A percentile compares a stretch with the other conserved stretches of the same genome.
These are phyloP conservation scores for Acomys russatus DNA, from an alignment of 2,797 vertebrate genomes.

Conservation along the genomic window DNA sequence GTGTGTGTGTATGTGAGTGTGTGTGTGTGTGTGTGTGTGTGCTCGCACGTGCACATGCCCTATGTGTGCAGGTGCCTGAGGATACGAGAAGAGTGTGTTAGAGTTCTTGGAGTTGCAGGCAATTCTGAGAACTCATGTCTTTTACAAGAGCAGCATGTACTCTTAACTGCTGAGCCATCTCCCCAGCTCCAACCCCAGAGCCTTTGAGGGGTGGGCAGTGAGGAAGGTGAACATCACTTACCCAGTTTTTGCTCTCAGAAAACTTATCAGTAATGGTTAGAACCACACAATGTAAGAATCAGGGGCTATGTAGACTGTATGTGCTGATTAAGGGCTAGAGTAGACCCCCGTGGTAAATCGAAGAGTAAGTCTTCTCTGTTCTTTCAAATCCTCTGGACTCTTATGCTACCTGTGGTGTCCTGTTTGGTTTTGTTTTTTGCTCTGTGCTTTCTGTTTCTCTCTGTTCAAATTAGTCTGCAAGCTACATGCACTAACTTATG, in stretches of 20 bases:
- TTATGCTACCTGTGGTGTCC: neutral
- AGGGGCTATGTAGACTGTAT: neutral
- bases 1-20: neutral
- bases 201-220: neutral
- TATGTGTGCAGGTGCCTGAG: neutral
- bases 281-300: constrained; percentile 11
- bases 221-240: neutral
- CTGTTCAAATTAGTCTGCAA: neutral
- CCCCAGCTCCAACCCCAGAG: neutral
- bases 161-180: neutral
- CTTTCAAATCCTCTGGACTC: neutral
- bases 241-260: neutral
- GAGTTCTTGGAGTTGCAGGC: neutral
- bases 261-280: neutral
- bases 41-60: too few relatives aligned
- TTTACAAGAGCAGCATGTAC: neutral
- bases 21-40: neutral
- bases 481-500: neutral
- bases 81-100: neutral
- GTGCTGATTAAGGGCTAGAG: neutral
- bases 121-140: neutral
- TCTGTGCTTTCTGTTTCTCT: neutral
- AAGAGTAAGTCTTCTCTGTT: neutral
- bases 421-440: neutral
- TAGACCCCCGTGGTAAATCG: neutral